A percentile compares a stretch with the other conserved stretches of the same genome.
Conservation (phyloP, 2,797 vertebrate species). For the Betta splendens region DNA sequence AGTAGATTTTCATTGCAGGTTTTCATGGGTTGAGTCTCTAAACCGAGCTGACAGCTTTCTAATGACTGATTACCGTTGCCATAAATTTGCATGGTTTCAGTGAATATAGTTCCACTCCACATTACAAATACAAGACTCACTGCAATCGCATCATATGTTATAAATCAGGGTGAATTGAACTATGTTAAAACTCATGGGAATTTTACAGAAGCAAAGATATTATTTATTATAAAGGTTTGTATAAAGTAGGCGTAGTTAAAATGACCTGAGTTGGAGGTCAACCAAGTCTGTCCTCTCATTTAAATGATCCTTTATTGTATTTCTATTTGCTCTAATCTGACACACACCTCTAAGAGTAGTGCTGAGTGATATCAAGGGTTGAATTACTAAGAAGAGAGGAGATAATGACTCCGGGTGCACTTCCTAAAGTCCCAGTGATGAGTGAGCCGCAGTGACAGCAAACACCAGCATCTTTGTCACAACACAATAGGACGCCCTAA, state of each 20-base stretch:
- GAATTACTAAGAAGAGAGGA: neutral
- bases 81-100: conserved; percentile 55
- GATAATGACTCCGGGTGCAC: neutral
- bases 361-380: neutral
- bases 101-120: conserved; percentile 35
- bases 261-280: no score
- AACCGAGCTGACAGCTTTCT: conserved; percentile 64
- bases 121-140: conserved; percentile 26
- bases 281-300: no score
- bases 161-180: conserved; percentile 29
- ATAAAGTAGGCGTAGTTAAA: no score
- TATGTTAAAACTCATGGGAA: conserved; percentile 21
- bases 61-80: conserved; percentile 50
- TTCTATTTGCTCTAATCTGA: no score
- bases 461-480: conserved; percentile 53
- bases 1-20: conserved; percentile 59
- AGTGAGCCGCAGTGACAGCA: conserved; percentile 50
- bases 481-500: conserved; percentile 49
- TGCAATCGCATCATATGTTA: conserved; percentile 23
- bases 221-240: no score
- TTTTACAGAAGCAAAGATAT: no score
- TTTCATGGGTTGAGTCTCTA: conserved; percentile 51
- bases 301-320: no score
- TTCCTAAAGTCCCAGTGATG: conserved; percentile 4
- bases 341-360: no score